Evolutionary conservation across 2,888 invertebrate species (phyloP), one percentile per base, ranked within the genome.

Genomic region (Lampropteryx suffumata): DNA sequence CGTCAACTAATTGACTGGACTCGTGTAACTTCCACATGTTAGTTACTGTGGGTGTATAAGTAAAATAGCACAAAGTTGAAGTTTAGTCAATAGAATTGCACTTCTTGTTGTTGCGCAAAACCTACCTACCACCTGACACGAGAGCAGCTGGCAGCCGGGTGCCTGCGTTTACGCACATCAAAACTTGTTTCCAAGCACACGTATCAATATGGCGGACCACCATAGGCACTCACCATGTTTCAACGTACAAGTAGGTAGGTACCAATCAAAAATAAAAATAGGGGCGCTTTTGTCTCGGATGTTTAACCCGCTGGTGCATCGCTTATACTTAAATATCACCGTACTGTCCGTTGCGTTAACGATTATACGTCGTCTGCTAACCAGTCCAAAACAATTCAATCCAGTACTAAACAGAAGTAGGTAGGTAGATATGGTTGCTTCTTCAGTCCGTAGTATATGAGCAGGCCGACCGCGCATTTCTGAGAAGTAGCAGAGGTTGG

Each of bases 61-160:
- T 17, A 30, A 17, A 34, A 30, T 27, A n/a, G 4, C 57, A 59
- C 36, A 36, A 54, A 21, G 37, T 47, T 43, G 43, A 48, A 41
- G 54, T 7, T 24, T 17, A 17, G 7, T 48, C 29, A 35, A 36
- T 57, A 50, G 47, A 57, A 57, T 33, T 39, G 30, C 55, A 39
- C 17, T 68, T 67, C 68, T 74, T 75, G 74, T 71, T 73, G 73
- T 68, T 70, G 73, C 61, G 69, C 80, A 77, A 82, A 81, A 82
- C 79, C 81, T 73, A 82, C 81, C 88, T 73, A 82, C 82, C 88
- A 88, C 85, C 87, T 87, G 88, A 88, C 84, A 75, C 71, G 71
- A 78, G 71, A 77, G 75, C 86, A 87, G 86, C 84, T 86, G 87
- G 78, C 84, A 71, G 81, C 81, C 85, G 84, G 82, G 77, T 78